Conservation (phyloP, 2,888 invertebrate genomes). For the Tyria jacobaeae region DNA sequence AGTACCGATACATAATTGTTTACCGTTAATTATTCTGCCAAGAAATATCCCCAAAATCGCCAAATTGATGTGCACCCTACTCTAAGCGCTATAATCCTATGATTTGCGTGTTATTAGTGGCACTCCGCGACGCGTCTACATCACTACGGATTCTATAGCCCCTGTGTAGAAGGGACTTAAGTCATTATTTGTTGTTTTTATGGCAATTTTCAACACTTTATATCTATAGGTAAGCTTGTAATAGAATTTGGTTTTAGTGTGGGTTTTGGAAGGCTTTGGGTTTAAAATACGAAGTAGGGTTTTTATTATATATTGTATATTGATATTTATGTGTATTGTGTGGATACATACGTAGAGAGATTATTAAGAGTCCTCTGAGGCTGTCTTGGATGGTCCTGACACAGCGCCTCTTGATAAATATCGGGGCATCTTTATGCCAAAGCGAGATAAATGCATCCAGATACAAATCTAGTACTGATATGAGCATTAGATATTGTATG, state of each 20-base stretch:
- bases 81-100: slow-evolving; percentile 62
- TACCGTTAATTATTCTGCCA: neutral
- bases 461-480: no score
- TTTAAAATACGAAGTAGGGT: slow-evolving; percentile 5
- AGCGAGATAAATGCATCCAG: no score
- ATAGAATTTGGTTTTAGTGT: slow-evolving; percentile 15
- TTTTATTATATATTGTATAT: neutral
- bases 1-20: neutral
- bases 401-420: no score
- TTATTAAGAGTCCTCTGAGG: neutral
- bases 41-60: slow-evolving; percentile 2
- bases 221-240: slow-evolving; percentile 19
- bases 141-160: slow-evolving; percentile 26
- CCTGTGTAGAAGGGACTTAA: slow-evolving; percentile 18
- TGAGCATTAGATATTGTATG: no score
- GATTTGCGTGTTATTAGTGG: slow-evolving; percentile 72
- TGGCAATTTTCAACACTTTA: slow-evolving; percentile 34
- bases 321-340: no score
- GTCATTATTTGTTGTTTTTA: slow-evolving; percentile 55
- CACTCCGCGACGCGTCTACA: slow-evolving; percentile 49
- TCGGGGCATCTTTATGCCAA: no score
- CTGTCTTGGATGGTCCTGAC: no score
- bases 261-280: slow-evolving; percentile 8
- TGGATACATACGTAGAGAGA: neutral
- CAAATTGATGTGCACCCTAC: slow-evolving; percentile 27